phyloP scores from a whole-genome alignment of 2,888 invertebrate genomes.

The Cyclophora albipunctata region DNA sequence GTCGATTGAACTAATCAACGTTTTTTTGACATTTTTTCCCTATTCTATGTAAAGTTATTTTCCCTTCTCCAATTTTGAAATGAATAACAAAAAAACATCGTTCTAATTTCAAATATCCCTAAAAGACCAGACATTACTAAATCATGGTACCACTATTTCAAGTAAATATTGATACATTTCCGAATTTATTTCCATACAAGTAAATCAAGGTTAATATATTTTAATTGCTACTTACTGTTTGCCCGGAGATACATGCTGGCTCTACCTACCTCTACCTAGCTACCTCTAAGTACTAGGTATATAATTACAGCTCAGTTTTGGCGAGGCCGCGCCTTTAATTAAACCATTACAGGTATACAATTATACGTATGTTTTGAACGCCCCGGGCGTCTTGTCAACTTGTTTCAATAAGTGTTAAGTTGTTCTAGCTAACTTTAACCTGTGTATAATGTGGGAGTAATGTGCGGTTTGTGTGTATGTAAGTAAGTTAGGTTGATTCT shows the following conservation, averaged over 20 bases:
- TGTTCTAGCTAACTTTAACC: no score
- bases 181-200: constrained; percentile 8
- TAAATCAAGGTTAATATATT: constrained; percentile 28
- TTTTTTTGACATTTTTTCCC: no score
- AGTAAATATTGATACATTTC: constrained; percentile 14
- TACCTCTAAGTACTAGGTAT: constrained; percentile 20
- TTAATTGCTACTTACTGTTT: constrained; percentile 23
- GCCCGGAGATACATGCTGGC: constrained; percentile 33
- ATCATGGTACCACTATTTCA: constrained; percentile 6
- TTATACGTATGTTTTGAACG: constrained; percentile 23
- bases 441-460: no score
- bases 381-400: constrained; percentile 16
- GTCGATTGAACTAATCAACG: no score
- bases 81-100: no score
- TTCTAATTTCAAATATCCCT: no score
- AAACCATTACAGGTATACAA: constrained; percentile 33
- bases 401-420: not conserved
- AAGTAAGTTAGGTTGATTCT: no score
- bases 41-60: no score
- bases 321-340: constrained; percentile 39
- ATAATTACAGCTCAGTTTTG: constrained; percentile 28
- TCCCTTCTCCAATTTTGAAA: no score
- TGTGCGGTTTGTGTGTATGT: no score
- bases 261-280: constrained; percentile 19
- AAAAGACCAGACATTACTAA: not conserved